Evolutionary conservation across 2,113 vertebrate species (phyloP), one percentile per base, ranked within the genome.

Genomic region (Aramus guarauna): DNA sequence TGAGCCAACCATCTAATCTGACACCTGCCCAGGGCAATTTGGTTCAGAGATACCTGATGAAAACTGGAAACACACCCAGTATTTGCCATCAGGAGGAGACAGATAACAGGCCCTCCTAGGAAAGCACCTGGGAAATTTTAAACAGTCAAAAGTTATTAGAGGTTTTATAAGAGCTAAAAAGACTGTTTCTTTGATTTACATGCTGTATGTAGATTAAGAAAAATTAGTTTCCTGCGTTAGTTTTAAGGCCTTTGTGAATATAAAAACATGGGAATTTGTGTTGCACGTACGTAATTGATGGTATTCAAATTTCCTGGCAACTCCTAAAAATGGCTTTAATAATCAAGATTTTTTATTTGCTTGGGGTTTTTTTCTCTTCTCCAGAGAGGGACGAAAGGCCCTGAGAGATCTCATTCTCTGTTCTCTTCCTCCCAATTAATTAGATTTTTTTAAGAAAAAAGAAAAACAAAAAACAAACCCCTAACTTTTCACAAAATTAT

Each of bases 221-320:
- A 94, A 90, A 84, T 91, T 82, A 80, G 15, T 75, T 94, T 59
- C 45, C 86, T 11, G 12, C 76, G 36, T 84, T 76, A 85, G 43
- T 86, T 93, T 89, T 56, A 88, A 97, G 74, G 48, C 39, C 86
- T 80, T 86, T 88, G 71, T 91, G 80, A 91, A 55, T 93, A 88
- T 9, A 71, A 84, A 89, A 83, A 86, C 68, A 92, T 84, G 67
- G 83, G 92, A 78, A 92, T 94, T 96, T 63, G 55, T 64, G 17
- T 62, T 83, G 55, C 62, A 64, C 17, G 0, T 69, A 88, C 92
- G 81, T 84, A 73, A 96, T 93, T 96, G 32, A 79, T 34, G 60
- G 48, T 73, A 91, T 96, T 97, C 71, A 66, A 94, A 78, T 89
- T 87, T 95, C 48, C 72, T 79, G 86, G 67, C 53, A 80, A 81